These are phyloP conservation scores for Avahi laniger DNA, from an alignment of 2,797 vertebrate genomes.

Conservation along the genomic window DNA sequence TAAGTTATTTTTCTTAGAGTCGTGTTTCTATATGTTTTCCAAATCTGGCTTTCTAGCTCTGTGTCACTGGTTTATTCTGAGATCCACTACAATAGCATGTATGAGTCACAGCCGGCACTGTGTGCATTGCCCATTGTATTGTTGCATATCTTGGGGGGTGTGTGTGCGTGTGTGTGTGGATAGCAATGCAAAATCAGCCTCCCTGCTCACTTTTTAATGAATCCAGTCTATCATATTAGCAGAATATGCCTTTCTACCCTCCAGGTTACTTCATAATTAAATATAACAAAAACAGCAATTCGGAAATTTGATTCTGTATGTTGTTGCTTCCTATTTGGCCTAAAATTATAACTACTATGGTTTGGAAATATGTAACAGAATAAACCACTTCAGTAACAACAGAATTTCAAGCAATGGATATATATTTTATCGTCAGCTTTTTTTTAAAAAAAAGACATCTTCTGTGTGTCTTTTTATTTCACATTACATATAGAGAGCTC, in stretches of 20 bases:
- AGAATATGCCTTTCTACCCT: constrained; percentile 68
- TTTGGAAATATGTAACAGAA: constrained; percentile 57
- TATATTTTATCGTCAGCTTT: constrained; percentile 23
- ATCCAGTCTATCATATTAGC: constrained; percentile 70
- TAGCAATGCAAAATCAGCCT: constrained; percentile 22
- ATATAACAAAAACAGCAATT: constrained; percentile 70
- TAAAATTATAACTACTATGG: constrained; percentile 50
- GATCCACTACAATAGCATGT: background rate
- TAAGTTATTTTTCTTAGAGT: background rate
- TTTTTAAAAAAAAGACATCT: constrained; percentile 38
- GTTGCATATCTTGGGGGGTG: background rate
- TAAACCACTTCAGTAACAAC: background rate
- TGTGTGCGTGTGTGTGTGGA: background rate
- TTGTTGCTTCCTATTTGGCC: constrained; percentile 59
- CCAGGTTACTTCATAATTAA: constrained; percentile 74
- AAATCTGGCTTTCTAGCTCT: background rate
- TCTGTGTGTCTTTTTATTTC: background rate
- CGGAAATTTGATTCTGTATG: constrained; percentile 67
- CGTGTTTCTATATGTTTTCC: accelerated
- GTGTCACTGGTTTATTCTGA: background rate
- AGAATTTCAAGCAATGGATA: constrained; percentile 29
- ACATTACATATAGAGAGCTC: background rate
- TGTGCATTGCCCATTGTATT: background rate
- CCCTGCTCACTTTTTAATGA: constrained; percentile 64
- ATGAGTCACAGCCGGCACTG: background rate